A percentile compares a stretch with the other conserved stretches of the same genome.
phyloP scores from a whole-genome alignment of 2,113 vertebrate species.

The Gadus macrocephalus region DNA sequence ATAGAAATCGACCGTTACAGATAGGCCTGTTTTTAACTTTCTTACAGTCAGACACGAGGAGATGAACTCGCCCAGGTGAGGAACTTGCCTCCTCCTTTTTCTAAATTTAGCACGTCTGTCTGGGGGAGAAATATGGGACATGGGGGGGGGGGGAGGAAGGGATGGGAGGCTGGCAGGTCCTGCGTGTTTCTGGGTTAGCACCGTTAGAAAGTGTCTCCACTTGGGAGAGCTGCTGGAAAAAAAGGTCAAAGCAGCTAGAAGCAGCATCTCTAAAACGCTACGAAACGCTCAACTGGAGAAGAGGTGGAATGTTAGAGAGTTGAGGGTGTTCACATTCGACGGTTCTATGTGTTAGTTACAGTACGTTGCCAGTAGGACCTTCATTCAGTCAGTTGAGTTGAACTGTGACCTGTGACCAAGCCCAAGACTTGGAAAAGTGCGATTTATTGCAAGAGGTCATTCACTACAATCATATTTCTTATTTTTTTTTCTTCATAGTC shows the following conservation, averaged over 20 bases:
- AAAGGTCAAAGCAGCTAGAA: conserved; percentile 4
- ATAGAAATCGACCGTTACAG: no score
- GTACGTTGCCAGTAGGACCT: conserved; percentile 41
- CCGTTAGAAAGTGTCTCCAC: conserved; percentile 41
- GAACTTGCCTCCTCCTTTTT: conserved; percentile 6
- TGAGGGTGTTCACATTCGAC: conserved; percentile 45
- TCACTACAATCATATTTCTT: conserved; percentile 48
- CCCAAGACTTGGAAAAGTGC: conserved; percentile 65
- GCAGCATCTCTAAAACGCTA: conserved; percentile 6
- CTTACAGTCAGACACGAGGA: conserved; percentile 8
- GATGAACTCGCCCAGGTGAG: conserved; percentile 36
- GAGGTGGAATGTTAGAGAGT: conserved; percentile 45
- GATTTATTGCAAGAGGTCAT: conserved; percentile 55
- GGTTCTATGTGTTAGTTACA: conserved; percentile 31
- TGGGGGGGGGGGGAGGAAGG: conserved; percentile 1
- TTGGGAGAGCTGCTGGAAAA: conserved; percentile 20
- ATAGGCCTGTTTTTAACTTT: no score
- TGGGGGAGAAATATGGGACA: conserved; percentile 36
- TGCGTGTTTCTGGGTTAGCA: conserved; percentile 56
- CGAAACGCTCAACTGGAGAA: conserved; percentile 16
- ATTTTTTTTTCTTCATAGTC: neutral
- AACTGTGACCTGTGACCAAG: conserved; percentile 21
- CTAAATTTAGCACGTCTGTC: neutral
- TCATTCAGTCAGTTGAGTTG: conserved; percentile 35
- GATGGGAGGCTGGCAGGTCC: conserved; percentile 14